Conservation (phyloP, 1,140 invertebrate genomes). For the Littorina saxatilis region DNA sequence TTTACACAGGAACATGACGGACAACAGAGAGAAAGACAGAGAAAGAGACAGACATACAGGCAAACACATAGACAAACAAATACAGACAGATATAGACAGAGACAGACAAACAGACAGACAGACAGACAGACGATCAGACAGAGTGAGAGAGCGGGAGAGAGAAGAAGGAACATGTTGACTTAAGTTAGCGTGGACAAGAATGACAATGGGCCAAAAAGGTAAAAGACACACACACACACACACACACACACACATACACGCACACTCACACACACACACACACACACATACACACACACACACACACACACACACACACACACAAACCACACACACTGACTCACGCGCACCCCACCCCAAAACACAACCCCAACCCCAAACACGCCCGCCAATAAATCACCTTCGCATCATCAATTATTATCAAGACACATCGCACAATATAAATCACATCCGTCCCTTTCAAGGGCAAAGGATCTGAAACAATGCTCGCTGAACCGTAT, state of each 20-base stretch:
- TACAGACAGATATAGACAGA: neutral
- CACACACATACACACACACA: slow-evolving; percentile 1
- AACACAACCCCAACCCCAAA: too few species aligned
- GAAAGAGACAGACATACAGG: too few species aligned
- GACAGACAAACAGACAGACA: neutral
- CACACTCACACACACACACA: slow-evolving; percentile 1
- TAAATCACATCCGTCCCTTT: too few species aligned
- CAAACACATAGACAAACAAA: neutral
- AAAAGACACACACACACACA: neutral
- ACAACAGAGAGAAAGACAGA: neutral
- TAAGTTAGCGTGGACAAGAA: neutral
- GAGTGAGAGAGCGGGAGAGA: slow-evolving; percentile 3
- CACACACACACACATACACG: neutral
- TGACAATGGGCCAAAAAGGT: neutral
- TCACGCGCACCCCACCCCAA: too few species aligned
- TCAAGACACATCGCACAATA: too few species aligned
- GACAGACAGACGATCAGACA: too few species aligned
- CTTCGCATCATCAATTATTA: too few species aligned
- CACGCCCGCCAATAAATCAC: too few species aligned
- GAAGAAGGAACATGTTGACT: neutral
- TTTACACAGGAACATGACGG: neutral
- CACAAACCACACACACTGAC: too few species aligned
- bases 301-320: too few species aligned
- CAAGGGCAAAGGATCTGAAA: too few species aligned
- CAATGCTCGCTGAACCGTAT: too few species aligned